A percentile compares a stretch with the other conserved stretches of the same genome.
Evolutionary conservation across 2,113 vertebrate genomes (phyloP).

Genomic region (Serinus canaria): DNA sequence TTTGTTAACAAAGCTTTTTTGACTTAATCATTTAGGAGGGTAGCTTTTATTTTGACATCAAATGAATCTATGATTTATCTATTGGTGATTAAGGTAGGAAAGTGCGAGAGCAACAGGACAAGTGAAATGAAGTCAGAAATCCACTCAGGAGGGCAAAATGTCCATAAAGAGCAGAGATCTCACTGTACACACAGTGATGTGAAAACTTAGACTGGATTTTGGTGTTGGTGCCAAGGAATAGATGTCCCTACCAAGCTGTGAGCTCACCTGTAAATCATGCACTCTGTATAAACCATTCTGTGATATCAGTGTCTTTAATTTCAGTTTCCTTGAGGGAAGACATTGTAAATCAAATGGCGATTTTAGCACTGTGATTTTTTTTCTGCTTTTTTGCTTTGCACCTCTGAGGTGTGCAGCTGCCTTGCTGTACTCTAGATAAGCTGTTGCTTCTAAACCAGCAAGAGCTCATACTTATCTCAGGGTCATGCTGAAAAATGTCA

Average conservation of each 20-base stretch:
- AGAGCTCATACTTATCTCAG: background rate
- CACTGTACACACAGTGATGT: background rate
- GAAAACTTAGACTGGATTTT: background rate
- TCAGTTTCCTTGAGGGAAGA: background rate
- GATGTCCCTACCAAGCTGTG: background rate
- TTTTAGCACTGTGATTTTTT: background rate
- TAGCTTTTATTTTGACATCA: background rate
- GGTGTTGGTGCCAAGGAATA: background rate
- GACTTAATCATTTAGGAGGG: background rate
- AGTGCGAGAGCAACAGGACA: background rate
- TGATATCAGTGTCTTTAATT: background rate
- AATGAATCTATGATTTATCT: background rate
- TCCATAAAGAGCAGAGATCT: background rate
- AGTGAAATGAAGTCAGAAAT: background rate
- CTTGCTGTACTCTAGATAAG: background rate
- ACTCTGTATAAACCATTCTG: background rate
- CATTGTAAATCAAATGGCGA: background rate
- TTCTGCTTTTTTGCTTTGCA: background rate
- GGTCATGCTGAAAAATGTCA: background rate
- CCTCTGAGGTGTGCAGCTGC: background rate
- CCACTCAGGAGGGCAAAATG: background rate
- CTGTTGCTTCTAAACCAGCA: background rate
- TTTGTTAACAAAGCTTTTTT: background rate
- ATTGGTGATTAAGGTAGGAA: background rate
- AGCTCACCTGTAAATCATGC: background rate